phyloP scores from a whole-genome alignment of 2,888 invertebrate species.

The Drosophila emarginata region DNA sequence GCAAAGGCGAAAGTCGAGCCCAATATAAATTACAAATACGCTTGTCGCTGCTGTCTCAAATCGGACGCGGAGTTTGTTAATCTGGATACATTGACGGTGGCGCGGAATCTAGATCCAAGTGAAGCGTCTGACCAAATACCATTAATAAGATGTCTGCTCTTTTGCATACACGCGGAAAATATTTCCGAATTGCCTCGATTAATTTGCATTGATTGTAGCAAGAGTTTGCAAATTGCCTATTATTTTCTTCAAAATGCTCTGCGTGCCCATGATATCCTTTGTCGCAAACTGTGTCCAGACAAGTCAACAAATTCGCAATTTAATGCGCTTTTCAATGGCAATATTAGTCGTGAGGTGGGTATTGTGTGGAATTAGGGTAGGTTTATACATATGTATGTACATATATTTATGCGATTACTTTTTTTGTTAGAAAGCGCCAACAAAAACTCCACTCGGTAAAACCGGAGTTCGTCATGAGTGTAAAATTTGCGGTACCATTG shows the following conservation, averaged over 20 bases:
- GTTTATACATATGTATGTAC: not conserved
- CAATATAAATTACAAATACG: slow-evolving; percentile 57
- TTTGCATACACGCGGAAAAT: slow-evolving; percentile 67
- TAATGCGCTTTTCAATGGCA: slow-evolving; percentile 27
- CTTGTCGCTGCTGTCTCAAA: slow-evolving; percentile 77
- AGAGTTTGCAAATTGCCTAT: slow-evolving; percentile 72
- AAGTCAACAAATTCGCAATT: slow-evolving; percentile 6
- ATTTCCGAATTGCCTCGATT: slow-evolving; percentile 61
- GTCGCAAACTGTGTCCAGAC: slow-evolving; percentile 55
- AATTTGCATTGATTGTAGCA: slow-evolving; percentile 73
- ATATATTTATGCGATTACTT: not conserved
- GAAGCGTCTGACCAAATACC: slow-evolving; percentile 48
- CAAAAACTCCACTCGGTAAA: not conserved
- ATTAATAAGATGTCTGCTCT: slow-evolving; percentile 68
- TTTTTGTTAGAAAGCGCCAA: not conserved
- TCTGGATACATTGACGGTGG: slow-evolving; percentile 63
- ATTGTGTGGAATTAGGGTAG: not conserved
- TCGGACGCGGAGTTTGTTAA: slow-evolving; percentile 72
- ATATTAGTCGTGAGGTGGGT: slow-evolving; percentile 41
- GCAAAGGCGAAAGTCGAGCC: slow-evolving; percentile 27
- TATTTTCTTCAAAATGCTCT: slow-evolving; percentile 72
- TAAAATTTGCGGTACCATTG: slow-evolving; percentile 70
- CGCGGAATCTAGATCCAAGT: slow-evolving; percentile 31
- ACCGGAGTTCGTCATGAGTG: slow-evolving; percentile 64
- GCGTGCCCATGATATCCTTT: slow-evolving; percentile 74